These are phyloP conservation scores for Atractosteus spatula DNA, from an alignment of 2,113 vertebrate genomes.

Conservation along the genomic window DNA sequence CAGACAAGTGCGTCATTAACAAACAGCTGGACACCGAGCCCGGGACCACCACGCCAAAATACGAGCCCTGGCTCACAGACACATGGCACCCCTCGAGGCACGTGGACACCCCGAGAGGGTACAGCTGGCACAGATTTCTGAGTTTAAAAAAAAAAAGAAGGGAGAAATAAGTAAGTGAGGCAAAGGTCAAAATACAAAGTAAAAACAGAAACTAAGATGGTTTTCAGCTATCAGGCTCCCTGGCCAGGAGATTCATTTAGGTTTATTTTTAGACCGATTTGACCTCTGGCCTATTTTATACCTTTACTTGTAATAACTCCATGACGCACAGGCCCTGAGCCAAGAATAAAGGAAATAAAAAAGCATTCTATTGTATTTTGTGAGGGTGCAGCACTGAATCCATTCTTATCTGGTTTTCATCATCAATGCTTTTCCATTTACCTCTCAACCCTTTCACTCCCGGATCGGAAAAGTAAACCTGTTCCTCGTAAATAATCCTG, in stretches of 20 bases:
- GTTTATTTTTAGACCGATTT: conserved; percentile 13
- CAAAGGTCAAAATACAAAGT: background rate
- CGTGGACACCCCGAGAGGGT: too few species aligned
- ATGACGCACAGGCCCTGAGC: background rate
- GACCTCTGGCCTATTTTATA: conserved; percentile 7
- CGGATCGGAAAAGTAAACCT: too few species aligned
- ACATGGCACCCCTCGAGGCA: too few species aligned
- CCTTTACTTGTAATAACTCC: background rate
- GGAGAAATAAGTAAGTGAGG: background rate
- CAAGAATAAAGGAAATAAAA: background rate
- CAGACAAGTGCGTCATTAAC: background rate
- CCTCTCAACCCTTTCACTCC: too few species aligned
- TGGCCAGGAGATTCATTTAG: background rate
- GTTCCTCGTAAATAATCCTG: too few species aligned
- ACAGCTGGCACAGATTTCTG: background rate
- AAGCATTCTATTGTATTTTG: too few species aligned
- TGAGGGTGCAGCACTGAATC: background rate
- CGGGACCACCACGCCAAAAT: too few species aligned
- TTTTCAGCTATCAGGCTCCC: too few species aligned
- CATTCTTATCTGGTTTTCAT: background rate
- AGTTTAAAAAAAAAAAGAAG: background rate
- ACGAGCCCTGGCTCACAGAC: too few species aligned
- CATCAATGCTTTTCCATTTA: too few species aligned
- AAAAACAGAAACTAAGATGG: background rate
- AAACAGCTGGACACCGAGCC: too few species aligned